Conservation (phyloP, 1,140 invertebrate genomes). For the Magallana ariakensis region DNA sequence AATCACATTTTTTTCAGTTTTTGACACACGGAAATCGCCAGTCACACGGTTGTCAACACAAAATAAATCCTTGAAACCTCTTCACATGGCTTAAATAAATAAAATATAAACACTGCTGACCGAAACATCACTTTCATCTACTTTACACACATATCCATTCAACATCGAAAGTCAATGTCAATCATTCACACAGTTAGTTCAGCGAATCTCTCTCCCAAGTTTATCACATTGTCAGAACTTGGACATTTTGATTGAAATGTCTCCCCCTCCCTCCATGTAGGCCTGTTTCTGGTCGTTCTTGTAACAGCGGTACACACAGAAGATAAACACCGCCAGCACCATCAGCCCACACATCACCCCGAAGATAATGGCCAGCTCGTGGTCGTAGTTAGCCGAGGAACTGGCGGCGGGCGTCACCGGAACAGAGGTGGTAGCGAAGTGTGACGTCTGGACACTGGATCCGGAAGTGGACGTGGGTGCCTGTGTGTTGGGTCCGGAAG, state of each 20-base stretch:
- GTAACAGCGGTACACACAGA: conserved; percentile 47
- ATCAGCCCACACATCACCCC: conserved; percentile 56
- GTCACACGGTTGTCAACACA: no score
- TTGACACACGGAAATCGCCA: no score
- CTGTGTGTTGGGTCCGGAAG: not conserved
- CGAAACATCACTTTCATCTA: no score
- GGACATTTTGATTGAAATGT: conserved; percentile 51
- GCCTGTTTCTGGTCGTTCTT: conserved; percentile 21
- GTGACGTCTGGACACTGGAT: not conserved
- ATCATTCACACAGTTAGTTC: no score
- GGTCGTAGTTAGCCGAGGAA: conserved; percentile 41
- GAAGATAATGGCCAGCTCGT: conserved; percentile 54
- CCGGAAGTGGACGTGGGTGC: not conserved
- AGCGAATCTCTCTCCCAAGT: not conserved
- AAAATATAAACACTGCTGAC: no score
- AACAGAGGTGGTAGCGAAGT: no score
- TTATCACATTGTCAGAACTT: conserved; percentile 24
- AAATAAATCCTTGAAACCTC: no score
- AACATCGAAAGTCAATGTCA: no score
- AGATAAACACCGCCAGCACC: conserved; percentile 49
- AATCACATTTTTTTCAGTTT: no score
- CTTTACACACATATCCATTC: no score
- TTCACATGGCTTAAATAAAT: no score
- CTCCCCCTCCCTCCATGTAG: conserved; percentile 40
- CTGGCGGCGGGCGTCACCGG: not conserved